phyloP scores from a whole-genome alignment of 2,797 vertebrate species.

The Miichthys miiuy region DNA sequence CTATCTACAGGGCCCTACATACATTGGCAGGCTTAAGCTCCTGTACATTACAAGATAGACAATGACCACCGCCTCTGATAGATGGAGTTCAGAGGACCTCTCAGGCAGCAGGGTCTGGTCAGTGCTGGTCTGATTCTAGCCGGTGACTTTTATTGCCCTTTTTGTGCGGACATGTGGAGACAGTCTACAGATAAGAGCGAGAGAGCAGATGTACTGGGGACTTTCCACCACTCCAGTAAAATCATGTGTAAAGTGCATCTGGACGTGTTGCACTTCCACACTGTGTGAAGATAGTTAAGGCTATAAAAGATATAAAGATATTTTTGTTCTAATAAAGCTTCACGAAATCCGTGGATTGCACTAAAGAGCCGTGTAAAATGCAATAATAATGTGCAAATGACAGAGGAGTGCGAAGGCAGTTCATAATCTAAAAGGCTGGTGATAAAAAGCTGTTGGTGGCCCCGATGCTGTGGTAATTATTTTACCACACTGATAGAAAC shows the following conservation, averaged over 20 bases:
- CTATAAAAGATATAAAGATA: background rate
- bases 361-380: background rate
- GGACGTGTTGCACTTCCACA: background rate
- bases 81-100: too few relatives aligned
- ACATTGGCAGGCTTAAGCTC: background rate
- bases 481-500: background rate
- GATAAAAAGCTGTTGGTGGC: background rate
- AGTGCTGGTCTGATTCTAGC: too few relatives aligned
- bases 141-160: background rate
- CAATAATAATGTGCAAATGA: background rate
- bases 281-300: background rate
- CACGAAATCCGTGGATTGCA: background rate
- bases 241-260: background rate
- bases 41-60: background rate
- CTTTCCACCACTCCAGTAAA: background rate
- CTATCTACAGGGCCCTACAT: background rate
- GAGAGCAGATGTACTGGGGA: background rate
- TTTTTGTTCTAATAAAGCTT: background rate
- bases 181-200: background rate
- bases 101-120: too few relatives aligned
- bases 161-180: background rate
- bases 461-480: background rate
- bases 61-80: too few relatives aligned
- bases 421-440: background rate
- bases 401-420: background rate